Percentiles rank a stretch among this genome's conserved stretches.
Evolutionary conservation across 2,888 invertebrate species (phyloP).

Genomic region (Aleiodes alternator): DNA sequence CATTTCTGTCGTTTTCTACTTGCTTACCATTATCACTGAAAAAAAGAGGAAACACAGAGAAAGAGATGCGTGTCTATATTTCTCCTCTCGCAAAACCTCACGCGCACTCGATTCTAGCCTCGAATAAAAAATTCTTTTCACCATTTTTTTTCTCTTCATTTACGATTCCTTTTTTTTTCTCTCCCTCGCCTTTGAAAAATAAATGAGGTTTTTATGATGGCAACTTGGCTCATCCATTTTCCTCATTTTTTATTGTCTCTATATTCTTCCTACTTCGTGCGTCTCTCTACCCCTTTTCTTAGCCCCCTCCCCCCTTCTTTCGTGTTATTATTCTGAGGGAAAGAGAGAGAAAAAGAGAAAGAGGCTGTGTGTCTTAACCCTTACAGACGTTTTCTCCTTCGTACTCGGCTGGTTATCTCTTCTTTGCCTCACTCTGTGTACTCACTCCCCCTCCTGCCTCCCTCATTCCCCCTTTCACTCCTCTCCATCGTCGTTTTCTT

Average conservation of each 20-base stretch:
- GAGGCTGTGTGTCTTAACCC: slow-evolving; percentile 16
- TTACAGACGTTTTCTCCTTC: background rate
- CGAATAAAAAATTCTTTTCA: background rate
- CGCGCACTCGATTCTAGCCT: background rate
- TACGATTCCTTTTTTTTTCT: background rate
- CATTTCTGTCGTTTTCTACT: no score
- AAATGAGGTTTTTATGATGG: no score
- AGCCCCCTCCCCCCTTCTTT: background rate
- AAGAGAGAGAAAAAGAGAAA: background rate
- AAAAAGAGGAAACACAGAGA: no score
- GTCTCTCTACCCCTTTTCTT: no score
- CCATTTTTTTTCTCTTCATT: background rate
- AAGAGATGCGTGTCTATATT: no score
- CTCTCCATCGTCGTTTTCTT: no score
- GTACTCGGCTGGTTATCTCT: slow-evolving; percentile 40
- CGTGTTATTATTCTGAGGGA: no score
- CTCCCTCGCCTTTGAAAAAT: background rate
- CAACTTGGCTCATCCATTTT: no score
- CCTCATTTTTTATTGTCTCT: background rate
- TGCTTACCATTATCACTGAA: slow-evolving; percentile 5
- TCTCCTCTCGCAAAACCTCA: background rate
- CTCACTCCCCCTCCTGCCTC: no score
- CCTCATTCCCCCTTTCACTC: no score
- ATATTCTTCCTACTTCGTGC: slow-evolving; percentile 4
- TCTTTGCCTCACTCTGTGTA: no score